Evolutionary conservation across 37 sponge, comb jelly and placozoan genomes (phyloP), one percentile per base, ranked within the genome.

Genomic region (Beroe forskalii): DNA sequence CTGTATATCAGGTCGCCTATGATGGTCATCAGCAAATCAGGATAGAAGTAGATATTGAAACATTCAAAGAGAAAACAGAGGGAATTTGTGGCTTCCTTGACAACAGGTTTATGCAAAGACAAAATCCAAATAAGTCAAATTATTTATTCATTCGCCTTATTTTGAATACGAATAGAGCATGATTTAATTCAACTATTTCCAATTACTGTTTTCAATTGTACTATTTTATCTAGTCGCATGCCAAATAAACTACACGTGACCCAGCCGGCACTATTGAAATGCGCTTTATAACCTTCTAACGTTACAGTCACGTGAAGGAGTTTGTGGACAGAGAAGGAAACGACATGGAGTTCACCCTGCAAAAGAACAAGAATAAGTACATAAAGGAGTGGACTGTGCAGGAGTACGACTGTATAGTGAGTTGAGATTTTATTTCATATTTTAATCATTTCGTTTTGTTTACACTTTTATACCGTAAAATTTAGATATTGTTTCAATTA

Each of bases 41-140:
- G 27, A 6, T 80, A 14, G 4, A 44, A 24, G 55, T 38, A 2
- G 55, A 80, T 25, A 25, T 44, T 2, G 86, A 80, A 14, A 33
- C n/a, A 17, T 44, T 80, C 86, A 22, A 27, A 23, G 55, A 80
- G 25, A 80, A 41, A 41, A 80, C 86, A 14, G 48, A 32, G 12
- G 72, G 86, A 6, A 17, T 80, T 48, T 80, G 86, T 43, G 86
- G 86, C 1, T 80, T 44, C 86, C 27, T 44, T 2, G 86, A 80
- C 30, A 80, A 80, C 86, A 80, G 86, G 86, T 80, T 35, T 19
- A n/a, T n/a, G n/a, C n/a, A n/a, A n/a, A n/a, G n/a, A n/a, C n/a
- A n/a, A n/a, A n/a, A n/a, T n/a, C n/a, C n/a, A n/a, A n/a, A n/a
- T n/a, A n/a, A n/a, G n/a, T n/a, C n/a, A n/a, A n/a, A n/a, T n/a